These are phyloP conservation scores for Paralvinella palmiformis DNA, from an alignment of 1,140 invertebrate genomes.

Conservation along the genomic window DNA sequence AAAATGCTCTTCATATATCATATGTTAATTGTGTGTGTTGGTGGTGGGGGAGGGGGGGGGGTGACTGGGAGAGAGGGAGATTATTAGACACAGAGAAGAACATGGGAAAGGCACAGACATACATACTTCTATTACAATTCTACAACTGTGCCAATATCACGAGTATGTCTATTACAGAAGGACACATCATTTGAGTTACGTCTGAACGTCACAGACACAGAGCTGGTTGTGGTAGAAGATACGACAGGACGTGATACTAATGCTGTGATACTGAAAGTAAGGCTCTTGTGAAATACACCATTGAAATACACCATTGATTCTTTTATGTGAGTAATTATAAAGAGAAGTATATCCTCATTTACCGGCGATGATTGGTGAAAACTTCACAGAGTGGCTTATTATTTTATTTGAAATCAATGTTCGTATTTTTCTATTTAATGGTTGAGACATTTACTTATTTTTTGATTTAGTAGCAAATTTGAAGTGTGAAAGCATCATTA, in stretches of 20 bases:
- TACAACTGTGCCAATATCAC: background rate
- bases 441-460: too few species aligned
- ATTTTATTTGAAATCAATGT: constrained; percentile 5
- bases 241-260: constrained; percentile 77
- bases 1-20: background rate
- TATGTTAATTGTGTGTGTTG: background rate
- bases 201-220: constrained; percentile 90
- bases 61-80: background rate
- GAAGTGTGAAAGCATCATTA: too few species aligned
- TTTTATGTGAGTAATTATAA: background rate
- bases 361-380: constrained; percentile 11
- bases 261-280: constrained; percentile 84
- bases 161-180: constrained; percentile 5
- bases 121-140: background rate
- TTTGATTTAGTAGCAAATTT: too few species aligned
- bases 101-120: background rate
- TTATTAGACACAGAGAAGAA: background rate
- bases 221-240: constrained; percentile 89
- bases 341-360: background rate
- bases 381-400: background rate
- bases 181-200: constrained; percentile 72
- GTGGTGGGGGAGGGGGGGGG: background rate
- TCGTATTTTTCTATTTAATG: too few species aligned
- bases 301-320: constrained; percentile 8
- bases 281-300: background rate